Base-by-base conservation (phyloP, 1,140 invertebrate genomes). In the Phortica variegata region DNA sequence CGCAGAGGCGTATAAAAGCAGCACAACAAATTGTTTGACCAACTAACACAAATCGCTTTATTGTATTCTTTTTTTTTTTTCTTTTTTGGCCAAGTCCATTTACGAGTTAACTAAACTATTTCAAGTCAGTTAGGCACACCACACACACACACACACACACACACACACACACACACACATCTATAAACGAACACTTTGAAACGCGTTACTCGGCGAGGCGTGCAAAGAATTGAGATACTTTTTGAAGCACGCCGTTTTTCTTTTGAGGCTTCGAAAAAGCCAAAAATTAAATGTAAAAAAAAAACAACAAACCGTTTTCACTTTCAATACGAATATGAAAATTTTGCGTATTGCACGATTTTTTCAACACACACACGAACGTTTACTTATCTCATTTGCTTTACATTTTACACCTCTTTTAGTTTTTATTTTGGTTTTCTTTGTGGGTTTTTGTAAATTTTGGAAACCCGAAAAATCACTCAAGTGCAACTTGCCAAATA, bases 401-500 rank as follows among this genome's bases (percentile, higher is more conserved):
- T 68, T 66, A 66, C 62, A 66, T 62, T 47, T 66, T 62, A 55
- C 62, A 60, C 62, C 53, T 60, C 48, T 59, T 46, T 38, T 47
- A 45, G 53, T 58, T 65, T 49, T 51, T 54, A 59, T 66, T 50
- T 62, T 60, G 43, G 63, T 56, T 62, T 66, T 59, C 49, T 58
- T 61, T 63, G 47, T 33, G 16, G 48, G 6, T 15, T 47, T 62
- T 50, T 26, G 23, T 6, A 26, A 26, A 26, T 26, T 61, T 50
- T 65, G 62, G 63, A 49, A 68, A 63, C 60, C 62, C 62, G 60
- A 66, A 66, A 66, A 66, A 68, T 66, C 63, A 66, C 63, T 66
- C 56, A 66, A 66, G 63, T 68, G 63, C 63, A 66, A 66, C 63
- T 66, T 68, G 63, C 63, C 63, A 66, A 68, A 66, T 68, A 68